Percentiles rank a stretch among this genome's conserved stretches.
These are phyloP conservation scores for Colostygia pectinataria DNA, from an alignment of 2,888 invertebrate species.

Conservation along the genomic window DNA sequence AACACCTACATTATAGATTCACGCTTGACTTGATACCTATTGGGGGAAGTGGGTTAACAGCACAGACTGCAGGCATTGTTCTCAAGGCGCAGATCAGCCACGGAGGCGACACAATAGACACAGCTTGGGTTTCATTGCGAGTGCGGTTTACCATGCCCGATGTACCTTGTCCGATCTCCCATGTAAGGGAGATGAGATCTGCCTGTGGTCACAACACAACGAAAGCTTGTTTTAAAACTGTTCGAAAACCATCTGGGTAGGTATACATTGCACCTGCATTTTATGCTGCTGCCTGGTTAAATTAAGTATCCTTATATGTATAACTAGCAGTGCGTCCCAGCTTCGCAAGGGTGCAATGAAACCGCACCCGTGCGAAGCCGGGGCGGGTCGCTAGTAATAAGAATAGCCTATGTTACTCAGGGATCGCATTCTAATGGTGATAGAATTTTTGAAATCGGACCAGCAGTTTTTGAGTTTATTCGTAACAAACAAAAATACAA, in stretches of 20 bases:
- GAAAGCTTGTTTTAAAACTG: conserved; percentile 3
- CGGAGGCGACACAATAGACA: conserved; percentile 39
- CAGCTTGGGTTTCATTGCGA: conserved; percentile 28
- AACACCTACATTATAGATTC: background rate
- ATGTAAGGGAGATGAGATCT: conserved; percentile 20
- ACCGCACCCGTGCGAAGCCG: too few relatives aligned
- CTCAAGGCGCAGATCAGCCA: conserved; percentile 20
- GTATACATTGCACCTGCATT: background rate
- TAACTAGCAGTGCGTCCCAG: too few relatives aligned
- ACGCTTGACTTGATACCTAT: conserved; percentile 17
- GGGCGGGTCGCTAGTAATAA: too few relatives aligned
- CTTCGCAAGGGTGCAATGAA: too few relatives aligned
- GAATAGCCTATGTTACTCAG: too few relatives aligned
- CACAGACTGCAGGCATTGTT: conserved; percentile 34
- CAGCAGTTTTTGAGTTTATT: too few relatives aligned
- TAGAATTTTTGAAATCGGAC: too few relatives aligned
- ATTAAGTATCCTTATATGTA: too few relatives aligned
- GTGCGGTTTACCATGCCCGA: conserved; percentile 40
- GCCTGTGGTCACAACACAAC: conserved; percentile 2
- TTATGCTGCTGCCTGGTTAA: background rate
- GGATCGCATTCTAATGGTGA: too few relatives aligned
- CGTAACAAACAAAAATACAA: too few relatives aligned
- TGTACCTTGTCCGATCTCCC: conserved; percentile 42
- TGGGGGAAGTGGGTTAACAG: conserved; percentile 30
- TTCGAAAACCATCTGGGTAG: background rate